Base-by-base conservation (phyloP, 2,113 vertebrate species). In the Eubucco bourcierii region DNA sequence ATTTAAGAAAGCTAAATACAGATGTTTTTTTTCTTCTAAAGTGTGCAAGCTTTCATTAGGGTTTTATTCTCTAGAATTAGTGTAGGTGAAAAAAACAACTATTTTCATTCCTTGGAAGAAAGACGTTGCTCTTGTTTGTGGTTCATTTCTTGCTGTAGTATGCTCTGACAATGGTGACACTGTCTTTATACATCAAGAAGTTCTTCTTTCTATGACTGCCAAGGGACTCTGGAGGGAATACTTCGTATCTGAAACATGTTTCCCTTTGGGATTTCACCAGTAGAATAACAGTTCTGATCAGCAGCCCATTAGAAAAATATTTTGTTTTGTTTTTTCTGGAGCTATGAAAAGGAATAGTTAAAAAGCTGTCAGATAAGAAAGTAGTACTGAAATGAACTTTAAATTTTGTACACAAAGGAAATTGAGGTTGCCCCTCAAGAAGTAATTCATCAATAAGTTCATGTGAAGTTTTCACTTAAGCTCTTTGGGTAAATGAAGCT, bases 81-180 rank as follows among this genome's bases (percentile, higher is more conserved):
- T 84, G 78, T 52, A 67, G 73, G 71, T 84, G 52, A 52, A 92
- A 95, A 96, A 78, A 95, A 96, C 78, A 90, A 88, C 66, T 93
- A 91, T 91, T 96, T 91, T 95, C 86, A 74, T 96, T 95, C 93
- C 81, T 86, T 92, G 81, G 94, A 96, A 95, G 95, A 97, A 96
- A 95, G 87, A 95, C 88, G 65, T 87, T 95, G 95, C 89, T 97
- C 96, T 96, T 97, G 94, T 98, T 97, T 97, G 96, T 97, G 98
- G 97, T 98, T 98, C 98, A 97, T 96, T 98, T 98, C 95, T 97
- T 96, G 93, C 97, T 96, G 95, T 95, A 80, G 94, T 96, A 85
- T 97, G 94, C 95, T 97, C 96, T 98, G 98, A 98, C 97, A 97
- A 95, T 97, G 97, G 96, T 98, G 97, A 98, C 98, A 98, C 94